Conservation (phyloP, 1,140 invertebrate genomes). For the Temnothorax longispinosus region DNA sequence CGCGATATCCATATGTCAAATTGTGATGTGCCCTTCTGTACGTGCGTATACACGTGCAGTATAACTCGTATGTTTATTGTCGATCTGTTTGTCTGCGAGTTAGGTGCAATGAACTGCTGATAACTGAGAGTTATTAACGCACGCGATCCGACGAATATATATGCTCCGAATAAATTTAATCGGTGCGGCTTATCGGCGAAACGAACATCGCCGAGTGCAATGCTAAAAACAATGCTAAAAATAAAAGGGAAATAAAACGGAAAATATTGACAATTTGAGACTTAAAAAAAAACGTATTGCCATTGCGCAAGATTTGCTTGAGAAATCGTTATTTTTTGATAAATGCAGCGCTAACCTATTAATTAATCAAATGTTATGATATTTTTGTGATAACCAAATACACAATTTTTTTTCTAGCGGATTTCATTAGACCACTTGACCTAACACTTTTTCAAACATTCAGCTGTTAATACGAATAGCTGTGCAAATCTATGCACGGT, state of each 20-base stretch:
- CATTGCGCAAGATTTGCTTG: background rate
- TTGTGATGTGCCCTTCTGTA: conserved; percentile 48
- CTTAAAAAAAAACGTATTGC: background rate
- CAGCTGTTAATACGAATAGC: background rate
- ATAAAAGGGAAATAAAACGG: background rate
- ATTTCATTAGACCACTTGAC: background rate
- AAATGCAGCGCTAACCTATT: background rate
- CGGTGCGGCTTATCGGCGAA: conserved; percentile 40
- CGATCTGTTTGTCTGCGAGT: conserved; percentile 38
- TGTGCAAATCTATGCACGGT: background rate
- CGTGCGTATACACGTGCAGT: conserved; percentile 27
- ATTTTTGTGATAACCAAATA: background rate
- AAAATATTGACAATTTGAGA: background rate
- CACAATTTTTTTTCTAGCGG: background rate
- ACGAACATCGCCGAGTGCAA: background rate
- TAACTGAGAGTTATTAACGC: conserved; percentile 62
- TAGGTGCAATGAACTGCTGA: conserved; percentile 53
- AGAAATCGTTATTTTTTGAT: background rate
- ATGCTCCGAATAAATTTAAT: conserved; percentile 52
- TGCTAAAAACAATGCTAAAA: background rate
- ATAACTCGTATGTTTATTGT: conserved; percentile 55
- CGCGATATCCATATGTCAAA: conserved; percentile 57
- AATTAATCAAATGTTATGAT: background rate
- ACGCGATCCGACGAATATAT: conserved; percentile 36
- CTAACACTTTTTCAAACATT: conserved; percentile 1